Base-by-base conservation (phyloP, 2,797 vertebrate genomes). In the Siniperca scherzeri region DNA sequence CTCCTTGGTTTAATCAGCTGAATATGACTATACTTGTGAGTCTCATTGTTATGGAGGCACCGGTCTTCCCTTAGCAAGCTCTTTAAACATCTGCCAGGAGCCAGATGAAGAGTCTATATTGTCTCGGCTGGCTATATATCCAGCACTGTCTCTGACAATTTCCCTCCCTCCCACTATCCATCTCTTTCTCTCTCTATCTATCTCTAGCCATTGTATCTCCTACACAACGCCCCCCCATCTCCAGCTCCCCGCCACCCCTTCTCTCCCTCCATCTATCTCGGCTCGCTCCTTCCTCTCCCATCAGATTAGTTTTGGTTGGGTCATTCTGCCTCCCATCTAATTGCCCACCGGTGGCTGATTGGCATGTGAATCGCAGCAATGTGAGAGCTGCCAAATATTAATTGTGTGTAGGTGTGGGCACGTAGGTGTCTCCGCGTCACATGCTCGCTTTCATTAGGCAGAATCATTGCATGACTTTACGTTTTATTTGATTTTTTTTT, bases 251-350 rank as follows among this genome's bases (percentile, higher is more conserved):
- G 0, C 60, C 67, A 16, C 12, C 80, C 16, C 36, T 57, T 66
- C 56, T 68, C 74, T 59, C 55, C 57, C 57, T 68, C 68, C 81
- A 89, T 90, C 81, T 77, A 79, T 89, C 78, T 80, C 19, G 10
- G 66, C 76, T 19, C 25, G 13, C 44, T 74, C 44, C 70, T 84
- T 78, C 75, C 80, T 81, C 76, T 87, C 87, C 62, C 71, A 86
- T 92, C 92, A 93, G 88, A 93, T 93, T 92, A 95, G 88, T 87
- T 89, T 78, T 66, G 78, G 83, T 81, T 81, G 73, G 73, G 81
- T 88, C 77, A 40, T 61, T 81, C 81, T 83, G 67, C 81, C 80
- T 85, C 66, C 81, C 59, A 55, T 89, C 82, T 93, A 91, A 93
- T 93, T 93, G 92, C 88, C 88, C 62, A 7, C 59, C 48, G 9